Evolutionary conservation across 2,888 invertebrate genomes (phyloP), one percentile per base, ranked within the genome.

Genomic region (Alcis repandata): DNA sequence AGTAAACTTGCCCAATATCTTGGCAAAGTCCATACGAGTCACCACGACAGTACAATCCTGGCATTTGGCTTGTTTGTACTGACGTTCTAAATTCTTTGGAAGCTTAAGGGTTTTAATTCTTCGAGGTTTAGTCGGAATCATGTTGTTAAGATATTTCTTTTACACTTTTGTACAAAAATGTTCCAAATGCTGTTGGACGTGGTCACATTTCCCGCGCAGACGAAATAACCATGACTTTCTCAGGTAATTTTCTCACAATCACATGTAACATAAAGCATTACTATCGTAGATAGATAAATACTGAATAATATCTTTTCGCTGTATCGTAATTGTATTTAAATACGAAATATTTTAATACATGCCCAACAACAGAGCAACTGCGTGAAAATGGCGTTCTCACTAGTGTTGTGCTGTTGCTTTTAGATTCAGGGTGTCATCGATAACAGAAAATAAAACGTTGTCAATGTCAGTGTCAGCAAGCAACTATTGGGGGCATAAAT

Each of bases 161-260:
- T 67, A 32, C 58, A 58, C 74, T 70, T 59, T 63, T 58, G 70
- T 36, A 32, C 22, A 43, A 49, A 63, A 57, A 27, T 13, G 63
- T 71, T 74, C 74, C 68, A 73, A 59, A 68, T 63, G 66, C 67
- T 69, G 70, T 63, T 72, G 76, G 83, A 81, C 80, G 79, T 81
- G 83, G 84, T 84, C 85, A 90, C 91, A 92, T 93, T 93, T 93
- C 93, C 93, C 93, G 93, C 93, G 92, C 91, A 91, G 84, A 77
- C 74, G 22, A 20, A 63, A 33, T 67, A 57, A 59, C 48, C 57
- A 48, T 63, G 45, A 45, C 45, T 57, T 63, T 13, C 53, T 70
- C 33, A 67, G 71, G 64, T 70, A 67, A 65, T 73, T 57, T 64
- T 63, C 38, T 63, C 68, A 76, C 76, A 74, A 67, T 67, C 65